These are phyloP conservation scores for Napeogenes sylphis DNA, from an alignment of 2,888 invertebrate species.

Conservation along the genomic window DNA sequence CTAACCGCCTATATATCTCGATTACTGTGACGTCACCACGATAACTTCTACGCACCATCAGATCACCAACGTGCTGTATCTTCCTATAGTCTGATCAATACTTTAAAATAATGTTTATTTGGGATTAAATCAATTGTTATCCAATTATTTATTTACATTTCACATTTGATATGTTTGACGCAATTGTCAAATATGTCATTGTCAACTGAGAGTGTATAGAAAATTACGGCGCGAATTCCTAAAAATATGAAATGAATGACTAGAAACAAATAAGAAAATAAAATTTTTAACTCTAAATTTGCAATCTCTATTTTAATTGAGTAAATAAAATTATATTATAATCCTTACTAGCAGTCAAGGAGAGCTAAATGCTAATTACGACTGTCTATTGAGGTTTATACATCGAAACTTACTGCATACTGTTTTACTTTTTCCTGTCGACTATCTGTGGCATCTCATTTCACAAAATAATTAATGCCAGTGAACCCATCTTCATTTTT, in stretches of 20 bases:
- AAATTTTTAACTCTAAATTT: too few species aligned
- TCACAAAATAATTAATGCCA: background rate
- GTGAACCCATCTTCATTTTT: constrained; percentile 1
- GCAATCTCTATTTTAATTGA: too few species aligned
- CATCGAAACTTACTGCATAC: background rate
- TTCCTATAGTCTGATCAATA: constrained; percentile 6
- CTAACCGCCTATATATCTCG: constrained; percentile 60
- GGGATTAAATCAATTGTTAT: background rate
- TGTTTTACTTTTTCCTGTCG: background rate
- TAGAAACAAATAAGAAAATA: too few species aligned
- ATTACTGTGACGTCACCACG: constrained; percentile 57
- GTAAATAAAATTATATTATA: too few species aligned
- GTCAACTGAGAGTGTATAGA: too few species aligned
- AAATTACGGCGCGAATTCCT: too few species aligned
- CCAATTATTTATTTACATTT: background rate
- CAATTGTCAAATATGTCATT: too few species aligned
- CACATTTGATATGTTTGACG: too few species aligned
- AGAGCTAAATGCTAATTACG: too few species aligned
- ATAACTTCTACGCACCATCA: constrained; percentile 42
- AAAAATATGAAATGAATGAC: too few species aligned
- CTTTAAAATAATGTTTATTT: constrained; percentile 5
- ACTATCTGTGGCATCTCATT: background rate
- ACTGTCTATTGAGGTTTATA: background rate
- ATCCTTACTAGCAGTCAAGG: too few species aligned
- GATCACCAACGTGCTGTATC: constrained; percentile 45